Evolutionary conservation across 2,888 invertebrate species (phyloP), one percentile per base, ranked within the genome.

Genomic region (Notodonta dromedarius): DNA sequence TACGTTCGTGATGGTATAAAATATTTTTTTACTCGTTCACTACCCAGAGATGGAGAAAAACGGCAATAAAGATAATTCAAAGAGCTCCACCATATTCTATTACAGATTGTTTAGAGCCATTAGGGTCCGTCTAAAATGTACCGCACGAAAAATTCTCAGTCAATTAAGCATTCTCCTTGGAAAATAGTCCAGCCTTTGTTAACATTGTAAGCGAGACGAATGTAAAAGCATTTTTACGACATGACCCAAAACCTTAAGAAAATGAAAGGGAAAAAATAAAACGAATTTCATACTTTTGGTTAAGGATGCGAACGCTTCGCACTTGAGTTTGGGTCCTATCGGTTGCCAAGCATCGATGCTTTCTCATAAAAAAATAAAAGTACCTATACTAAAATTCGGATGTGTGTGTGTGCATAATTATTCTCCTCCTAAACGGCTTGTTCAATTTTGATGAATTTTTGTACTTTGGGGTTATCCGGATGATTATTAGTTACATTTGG

Each of bases 211-310:
- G 79, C 76, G 87, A 85, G 80, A 85, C 84, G 81, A 87, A 85
- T 85, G 82, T 83, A 84, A 89, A 88, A 88, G 86, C 86, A 85
- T 89, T 84, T 87, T 88, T 86, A 87, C 82, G 85, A 81, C 77
- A 77, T 83, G 76, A 82, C 83, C 83, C 81, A 71, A 86, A 83
- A 82, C 80, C 70, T 65, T 74, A 85, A 85, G 82, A 81, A 86
- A 88, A 83, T 77, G 76, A 80, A 83, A 80, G 80, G 24, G 76
- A 84, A 87, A 85, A 88, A 86, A 85, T 83, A 85, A 86, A 89
- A 87, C 71, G 80, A 85, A 84, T 85, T 88, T 87, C 83, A 84
- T 88, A 86, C 86, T 89, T 86, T 86, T 65, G 65, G 59, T 61
- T 75, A 71, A 69, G 61, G 63, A 66, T 39, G 60, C 11, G 42